Percentiles rank a stretch among this genome's conserved stretches.
These are phyloP conservation scores for Mastacembelus armatus DNA, from an alignment of 2,797 vertebrate genomes.

Conservation along the genomic window DNA sequence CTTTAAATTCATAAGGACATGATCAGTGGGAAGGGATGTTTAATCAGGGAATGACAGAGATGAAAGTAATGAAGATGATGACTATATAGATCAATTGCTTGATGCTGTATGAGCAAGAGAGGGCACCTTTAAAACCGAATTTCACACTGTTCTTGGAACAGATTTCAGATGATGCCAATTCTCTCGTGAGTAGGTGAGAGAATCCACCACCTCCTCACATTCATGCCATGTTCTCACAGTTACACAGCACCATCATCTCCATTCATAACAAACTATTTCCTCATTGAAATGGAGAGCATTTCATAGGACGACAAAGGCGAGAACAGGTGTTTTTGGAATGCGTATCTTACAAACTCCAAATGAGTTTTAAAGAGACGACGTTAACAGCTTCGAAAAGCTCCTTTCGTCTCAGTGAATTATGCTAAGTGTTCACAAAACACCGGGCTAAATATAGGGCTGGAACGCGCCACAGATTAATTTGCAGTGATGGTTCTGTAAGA, in stretches of 20 bases:
- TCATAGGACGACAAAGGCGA: conserved; percentile 37
- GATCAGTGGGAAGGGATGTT: conserved; percentile 13
- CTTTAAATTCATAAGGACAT: conserved; percentile 20
- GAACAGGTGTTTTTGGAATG: conserved; percentile 68
- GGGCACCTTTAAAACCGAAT: conserved; percentile 8
- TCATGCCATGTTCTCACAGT: conserved; percentile 16
- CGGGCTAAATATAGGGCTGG: conserved; percentile 79
- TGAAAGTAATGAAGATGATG: conserved; percentile 4
- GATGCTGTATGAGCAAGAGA: conserved; percentile 4
- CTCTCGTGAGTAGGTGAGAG: conserved; percentile 14
- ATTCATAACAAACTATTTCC: conserved; percentile 52
- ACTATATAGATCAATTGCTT: conserved; percentile 6
- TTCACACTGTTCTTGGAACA: background rate
- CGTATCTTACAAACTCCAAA: conserved; percentile 57
- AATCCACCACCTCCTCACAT: conserved; percentile 30
- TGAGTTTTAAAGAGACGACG: conserved; percentile 69
- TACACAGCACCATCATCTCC: conserved; percentile 22
- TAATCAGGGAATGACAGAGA: conserved; percentile 18
- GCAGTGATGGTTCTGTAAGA: conserved; percentile 76
- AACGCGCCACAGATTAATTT: conserved; percentile 74
- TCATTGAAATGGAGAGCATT: conserved; percentile 24
- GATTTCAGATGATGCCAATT: conserved; percentile 25
- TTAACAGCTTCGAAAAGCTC: conserved; percentile 75
- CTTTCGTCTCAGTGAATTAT: conserved; percentile 78
- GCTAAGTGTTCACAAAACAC: conserved; percentile 80